phyloP scores from a whole-genome alignment of 2,113 vertebrate species.

The Laticauda colubrina region DNA sequence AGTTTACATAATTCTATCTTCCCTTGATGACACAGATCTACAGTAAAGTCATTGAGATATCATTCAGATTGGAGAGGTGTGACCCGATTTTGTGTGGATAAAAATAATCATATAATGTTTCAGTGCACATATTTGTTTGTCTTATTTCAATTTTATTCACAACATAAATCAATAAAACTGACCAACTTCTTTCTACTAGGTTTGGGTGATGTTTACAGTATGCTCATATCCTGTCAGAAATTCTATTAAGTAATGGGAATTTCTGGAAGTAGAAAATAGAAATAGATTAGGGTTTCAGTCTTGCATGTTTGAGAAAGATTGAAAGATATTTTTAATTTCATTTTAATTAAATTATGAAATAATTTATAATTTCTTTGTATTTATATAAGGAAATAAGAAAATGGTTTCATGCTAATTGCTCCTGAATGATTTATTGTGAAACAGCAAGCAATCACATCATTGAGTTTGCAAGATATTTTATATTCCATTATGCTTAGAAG shows the following conservation, averaged over 20 bases:
- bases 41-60: neutral
- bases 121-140: neutral
- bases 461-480: neutral
- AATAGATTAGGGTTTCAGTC: neutral
- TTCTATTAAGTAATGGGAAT: neutral
- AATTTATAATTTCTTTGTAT: neutral
- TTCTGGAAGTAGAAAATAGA: neutral
- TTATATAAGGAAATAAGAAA: neutral
- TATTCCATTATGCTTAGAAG: neutral
- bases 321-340: neutral
- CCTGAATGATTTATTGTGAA: neutral
- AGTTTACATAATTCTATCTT: too few species aligned
- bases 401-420: neutral
- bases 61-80: neutral
- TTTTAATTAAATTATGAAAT: neutral
- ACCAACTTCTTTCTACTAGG: neutral
- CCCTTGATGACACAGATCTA: neutral
- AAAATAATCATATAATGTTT: neutral
- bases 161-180: neutral
- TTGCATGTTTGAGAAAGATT: neutral
- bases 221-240: neutral
- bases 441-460: fast-evolving
- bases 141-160: neutral
- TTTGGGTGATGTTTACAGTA: neutral
- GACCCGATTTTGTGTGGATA: neutral